phyloP scores from a whole-genome alignment of 2,797 vertebrate species.

The Sciurus vulgaris region DNA sequence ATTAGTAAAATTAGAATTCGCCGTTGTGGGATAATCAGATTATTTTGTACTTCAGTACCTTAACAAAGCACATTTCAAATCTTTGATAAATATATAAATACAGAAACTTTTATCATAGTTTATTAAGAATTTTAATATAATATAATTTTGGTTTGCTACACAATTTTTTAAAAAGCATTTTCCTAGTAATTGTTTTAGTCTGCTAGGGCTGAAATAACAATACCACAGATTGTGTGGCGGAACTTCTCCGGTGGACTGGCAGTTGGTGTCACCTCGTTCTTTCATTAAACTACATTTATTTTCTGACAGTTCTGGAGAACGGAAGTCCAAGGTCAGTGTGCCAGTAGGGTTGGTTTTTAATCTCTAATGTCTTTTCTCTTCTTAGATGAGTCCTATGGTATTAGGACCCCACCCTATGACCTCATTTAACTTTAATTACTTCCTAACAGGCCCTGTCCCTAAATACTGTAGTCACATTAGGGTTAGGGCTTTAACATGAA shows the following conservation, averaged over 20 bases:
- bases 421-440: neutral
- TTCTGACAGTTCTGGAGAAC: neutral
- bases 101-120: conserved; percentile 5
- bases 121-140: conserved; percentile 34
- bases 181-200: neutral
- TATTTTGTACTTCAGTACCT: conserved; percentile 55
- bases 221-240: neutral
- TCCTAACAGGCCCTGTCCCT: neutral
- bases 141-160: neutral
- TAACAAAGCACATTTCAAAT: conserved; percentile 47
- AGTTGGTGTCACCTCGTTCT: no score
- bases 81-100: conserved; percentile 57
- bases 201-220: neutral
- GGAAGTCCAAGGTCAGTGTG: neutral
- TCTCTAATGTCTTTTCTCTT: neutral
- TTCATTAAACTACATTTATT: neutral
- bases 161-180: neutral
- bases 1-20: conserved; percentile 8
- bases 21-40: conserved; percentile 5
- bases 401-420: neutral
- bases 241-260: no score
- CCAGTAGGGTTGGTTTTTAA: neutral
- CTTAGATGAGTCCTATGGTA: neutral
- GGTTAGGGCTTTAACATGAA: neutral
- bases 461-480: neutral